phyloP scores from a whole-genome alignment of 2,888 invertebrate genomes.

The Didymodactylos carnosus region DNA sequence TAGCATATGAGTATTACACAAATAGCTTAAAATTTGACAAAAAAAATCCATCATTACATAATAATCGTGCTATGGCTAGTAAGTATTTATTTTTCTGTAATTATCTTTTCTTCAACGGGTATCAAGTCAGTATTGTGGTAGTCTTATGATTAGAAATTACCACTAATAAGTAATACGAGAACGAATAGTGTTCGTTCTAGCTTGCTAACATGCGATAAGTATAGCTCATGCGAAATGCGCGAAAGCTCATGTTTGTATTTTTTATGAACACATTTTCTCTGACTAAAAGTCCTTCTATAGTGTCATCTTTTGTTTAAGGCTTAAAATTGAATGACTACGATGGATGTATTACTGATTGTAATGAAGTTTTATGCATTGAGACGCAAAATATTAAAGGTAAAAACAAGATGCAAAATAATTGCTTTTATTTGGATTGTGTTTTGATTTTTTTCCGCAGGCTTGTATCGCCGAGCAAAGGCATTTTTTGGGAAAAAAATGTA shows the following conservation, averaged over 20 bases:
- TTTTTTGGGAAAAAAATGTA: not conserved
- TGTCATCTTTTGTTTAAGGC: not conserved
- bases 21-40: not conserved
- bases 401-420: not conserved
- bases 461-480: not conserved
- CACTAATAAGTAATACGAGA: too few species aligned
- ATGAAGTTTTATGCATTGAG: not conserved
- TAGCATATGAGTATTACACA: not conserved
- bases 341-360: not conserved
- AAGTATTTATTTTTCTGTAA: not conserved
- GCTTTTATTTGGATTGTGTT: not conserved
- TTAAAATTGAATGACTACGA: not conserved
- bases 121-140: too few species aligned
- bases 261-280: too few species aligned
- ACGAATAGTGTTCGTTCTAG: too few species aligned
- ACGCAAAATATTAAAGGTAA: not conserved
- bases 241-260: too few species aligned
- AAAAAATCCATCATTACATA: not conserved
- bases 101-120: not conserved
- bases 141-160: too few species aligned
- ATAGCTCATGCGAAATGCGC: too few species aligned
- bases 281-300: too few species aligned
- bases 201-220: too few species aligned
- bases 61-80: not conserved
- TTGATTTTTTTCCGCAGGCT: not conserved